These are phyloP conservation scores for Siniperca chuatsi DNA, from an alignment of 2,113 vertebrate species.

Conservation along the genomic window DNA sequence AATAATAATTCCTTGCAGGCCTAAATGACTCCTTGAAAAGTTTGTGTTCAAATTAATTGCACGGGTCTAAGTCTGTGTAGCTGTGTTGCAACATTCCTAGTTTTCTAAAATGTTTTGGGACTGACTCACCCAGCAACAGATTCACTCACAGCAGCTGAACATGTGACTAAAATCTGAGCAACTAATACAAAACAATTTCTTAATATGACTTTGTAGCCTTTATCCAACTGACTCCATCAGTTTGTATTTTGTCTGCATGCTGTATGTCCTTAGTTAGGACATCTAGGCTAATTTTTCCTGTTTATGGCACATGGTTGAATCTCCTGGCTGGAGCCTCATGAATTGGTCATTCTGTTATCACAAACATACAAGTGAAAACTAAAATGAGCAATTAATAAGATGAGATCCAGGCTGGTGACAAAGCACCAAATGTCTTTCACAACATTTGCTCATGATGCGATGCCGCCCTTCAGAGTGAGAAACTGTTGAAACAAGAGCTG, in stretches of 20 bases:
- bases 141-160: neutral
- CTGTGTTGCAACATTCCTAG: neutral
- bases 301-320: neutral
- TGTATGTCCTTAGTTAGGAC: neutral
- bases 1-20: neutral
- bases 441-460: slow-evolving; percentile 24
- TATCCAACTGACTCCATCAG: neutral
- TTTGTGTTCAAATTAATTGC: neutral
- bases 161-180: slow-evolving; percentile 18
- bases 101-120: neutral
- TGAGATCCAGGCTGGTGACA: slow-evolving; percentile 33
- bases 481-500: slow-evolving; percentile 15
- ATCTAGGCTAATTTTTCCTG: neutral
- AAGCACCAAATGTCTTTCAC: slow-evolving; percentile 55
- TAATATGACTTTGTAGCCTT: neutral
- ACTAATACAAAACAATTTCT: neutral
- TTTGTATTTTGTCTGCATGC: neutral
- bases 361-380: slow-evolving; percentile 35
- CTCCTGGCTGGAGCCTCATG: neutral
- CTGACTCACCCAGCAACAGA: neutral
- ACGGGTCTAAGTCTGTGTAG: neutral
- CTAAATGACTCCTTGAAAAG: neutral
- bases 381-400: slow-evolving; percentile 43
- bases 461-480: slow-evolving; percentile 1
- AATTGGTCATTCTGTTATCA: neutral